Evolutionary conservation across 2,797 vertebrate genomes (phyloP).

Genomic region (Ctenochaetus hawaiiensis): DNA sequence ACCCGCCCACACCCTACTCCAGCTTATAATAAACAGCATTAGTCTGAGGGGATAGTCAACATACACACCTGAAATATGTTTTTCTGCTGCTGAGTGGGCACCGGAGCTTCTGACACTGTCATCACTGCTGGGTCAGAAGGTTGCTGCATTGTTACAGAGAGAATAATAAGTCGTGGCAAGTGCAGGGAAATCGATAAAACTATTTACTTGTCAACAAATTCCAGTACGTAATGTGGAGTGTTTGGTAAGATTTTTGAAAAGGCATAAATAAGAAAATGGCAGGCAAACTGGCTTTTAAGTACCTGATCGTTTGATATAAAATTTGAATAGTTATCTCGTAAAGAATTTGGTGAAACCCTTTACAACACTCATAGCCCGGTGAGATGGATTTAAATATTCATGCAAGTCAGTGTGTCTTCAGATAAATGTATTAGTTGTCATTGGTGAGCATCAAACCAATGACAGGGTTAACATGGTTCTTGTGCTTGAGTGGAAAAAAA

Average conservation of each 20-base stretch:
- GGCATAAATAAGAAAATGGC: background rate
- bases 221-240: conserved; percentile 9
- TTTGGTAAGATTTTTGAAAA: background rate
- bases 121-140: conserved; percentile 89
- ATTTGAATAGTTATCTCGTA: background rate
- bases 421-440: background rate
- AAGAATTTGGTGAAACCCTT: conserved; percentile 18
- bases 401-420: background rate
- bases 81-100: conserved; percentile 87
- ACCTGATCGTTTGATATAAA: background rate
- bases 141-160: conserved; percentile 79
- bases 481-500: background rate
- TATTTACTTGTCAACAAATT: conserved; percentile 1
- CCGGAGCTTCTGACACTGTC: conserved; percentile 85
- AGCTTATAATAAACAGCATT: background rate
- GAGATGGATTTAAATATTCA: conserved; percentile 22
- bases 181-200: conserved; percentile 3
- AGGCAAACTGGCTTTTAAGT: background rate
- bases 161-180: background rate
- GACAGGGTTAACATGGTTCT: background rate
- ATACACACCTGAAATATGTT: conserved; percentile 93
- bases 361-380: conserved; percentile 11
- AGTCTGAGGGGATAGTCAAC: background rate
- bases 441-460: background rate
- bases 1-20: too few relatives aligned